Evolutionary conservation across 2,113 vertebrate species (phyloP).

Genomic region (Labeo catla): DNA sequence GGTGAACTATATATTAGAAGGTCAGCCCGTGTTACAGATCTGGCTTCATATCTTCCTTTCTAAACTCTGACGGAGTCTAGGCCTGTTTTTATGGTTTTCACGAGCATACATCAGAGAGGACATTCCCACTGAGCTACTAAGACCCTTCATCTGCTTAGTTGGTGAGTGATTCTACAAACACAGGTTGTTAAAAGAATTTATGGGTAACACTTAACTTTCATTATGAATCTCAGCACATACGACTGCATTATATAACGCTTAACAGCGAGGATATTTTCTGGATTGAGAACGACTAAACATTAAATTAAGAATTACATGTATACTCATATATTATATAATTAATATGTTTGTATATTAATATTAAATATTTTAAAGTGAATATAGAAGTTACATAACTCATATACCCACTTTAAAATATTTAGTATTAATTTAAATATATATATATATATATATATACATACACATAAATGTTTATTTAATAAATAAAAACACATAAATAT

Average conservation of each 20-base stretch:
- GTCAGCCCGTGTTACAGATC: neutral
- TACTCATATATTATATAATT: neutral
- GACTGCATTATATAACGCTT: neutral
- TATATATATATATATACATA: too few relatives aligned
- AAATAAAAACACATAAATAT: neutral
- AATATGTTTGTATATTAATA: too few relatives aligned
- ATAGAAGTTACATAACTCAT: neutral
- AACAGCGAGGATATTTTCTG: neutral
- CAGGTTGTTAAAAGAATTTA: neutral
- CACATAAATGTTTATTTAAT: too few relatives aligned
- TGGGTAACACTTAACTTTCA: neutral
- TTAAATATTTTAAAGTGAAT: neutral
- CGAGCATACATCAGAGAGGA: neutral
- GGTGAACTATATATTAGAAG: neutral
- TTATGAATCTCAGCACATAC: neutral
- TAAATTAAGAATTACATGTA: neutral
- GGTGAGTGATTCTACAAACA: slow-evolving; percentile 21
- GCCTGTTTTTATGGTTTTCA: slow-evolving; percentile 7
- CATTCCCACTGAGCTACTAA: slow-evolving; percentile 1
- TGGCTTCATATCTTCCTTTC: neutral
- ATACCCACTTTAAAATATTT: too few relatives aligned
- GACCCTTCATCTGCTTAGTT: neutral
- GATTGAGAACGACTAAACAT: neutral
- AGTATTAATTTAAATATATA: too few relatives aligned
- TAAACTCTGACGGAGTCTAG: slow-evolving; percentile 11